Evolutionary conservation across 2,113 vertebrate genomes (phyloP).

Genomic region (Thalassarche chlororhynchos): DNA sequence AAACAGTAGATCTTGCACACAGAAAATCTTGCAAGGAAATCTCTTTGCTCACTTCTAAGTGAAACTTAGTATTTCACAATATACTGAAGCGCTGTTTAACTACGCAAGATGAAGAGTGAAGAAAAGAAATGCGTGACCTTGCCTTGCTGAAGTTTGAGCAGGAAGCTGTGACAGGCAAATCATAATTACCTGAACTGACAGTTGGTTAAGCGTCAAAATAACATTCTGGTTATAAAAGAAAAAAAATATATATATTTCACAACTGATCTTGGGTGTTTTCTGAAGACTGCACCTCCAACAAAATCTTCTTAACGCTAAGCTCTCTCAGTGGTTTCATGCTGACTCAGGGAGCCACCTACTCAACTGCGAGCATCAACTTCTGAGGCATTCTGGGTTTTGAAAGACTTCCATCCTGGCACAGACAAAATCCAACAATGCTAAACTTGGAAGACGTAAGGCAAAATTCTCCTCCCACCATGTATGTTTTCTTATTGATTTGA

Average conservation of each 20-base stretch:
- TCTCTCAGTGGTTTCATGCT: neutral
- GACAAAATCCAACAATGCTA: neutral
- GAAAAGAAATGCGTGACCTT: neutral
- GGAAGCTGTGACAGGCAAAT: neutral
- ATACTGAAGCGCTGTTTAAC: neutral
- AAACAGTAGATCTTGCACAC: neutral
- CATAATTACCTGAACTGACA: neutral
- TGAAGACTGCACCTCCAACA: neutral
- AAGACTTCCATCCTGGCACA: neutral
- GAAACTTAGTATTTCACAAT: neutral
- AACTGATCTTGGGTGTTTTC: neutral
- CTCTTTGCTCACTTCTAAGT: neutral
- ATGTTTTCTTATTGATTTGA: neutral
- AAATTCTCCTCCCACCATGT: neutral
- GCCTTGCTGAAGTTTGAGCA: neutral
- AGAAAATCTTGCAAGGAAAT: neutral
- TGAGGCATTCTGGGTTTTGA: slow-evolving; percentile 4
- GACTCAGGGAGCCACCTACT: slow-evolving; percentile 37
- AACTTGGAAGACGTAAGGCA: neutral
- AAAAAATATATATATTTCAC: neutral
- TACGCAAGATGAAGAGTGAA: neutral
- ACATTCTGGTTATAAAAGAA: neutral
- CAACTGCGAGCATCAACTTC: neutral
- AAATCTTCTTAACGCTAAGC: neutral
- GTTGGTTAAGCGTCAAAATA: neutral